Evolutionary conservation across 2,888 invertebrate species (phyloP).

Genomic region (Cantharis rufa): DNA sequence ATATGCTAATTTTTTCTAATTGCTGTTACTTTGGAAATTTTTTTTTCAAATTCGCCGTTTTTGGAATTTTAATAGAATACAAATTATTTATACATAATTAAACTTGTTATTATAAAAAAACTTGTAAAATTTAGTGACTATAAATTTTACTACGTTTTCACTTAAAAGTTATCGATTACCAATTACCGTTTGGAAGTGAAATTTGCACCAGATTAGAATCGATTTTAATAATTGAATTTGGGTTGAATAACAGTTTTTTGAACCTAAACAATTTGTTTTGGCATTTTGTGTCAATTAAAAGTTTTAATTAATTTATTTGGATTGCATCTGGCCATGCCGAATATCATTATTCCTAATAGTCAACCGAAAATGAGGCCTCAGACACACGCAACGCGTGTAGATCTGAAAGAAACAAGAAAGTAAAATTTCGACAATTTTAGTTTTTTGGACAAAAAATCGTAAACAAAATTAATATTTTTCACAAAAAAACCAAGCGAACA

Average conservation of each 20-base stretch:
- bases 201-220: neutral
- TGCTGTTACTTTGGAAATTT: neutral
- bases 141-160: neutral
- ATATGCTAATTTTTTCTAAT: neutral
- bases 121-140: neutral
- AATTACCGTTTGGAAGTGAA: neutral
- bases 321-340: neutral
- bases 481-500: no score
- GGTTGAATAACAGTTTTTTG: neutral
- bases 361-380: neutral
- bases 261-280: neutral
- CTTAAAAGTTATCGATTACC: neutral
- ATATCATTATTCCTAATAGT: neutral
- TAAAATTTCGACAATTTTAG: no score
- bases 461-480: neutral
- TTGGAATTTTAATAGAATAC: neutral
- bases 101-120: no score
- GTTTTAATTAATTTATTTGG: neutral
- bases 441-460: neutral
- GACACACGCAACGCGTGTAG: neutral
- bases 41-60: neutral
- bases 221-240: neutral
- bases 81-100: no score
- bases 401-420: neutral
- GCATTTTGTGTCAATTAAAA: neutral